Evolutionary conservation across 2,797 vertebrate species (phyloP).

Genomic region (Helicolenus hilgendorfi): DNA sequence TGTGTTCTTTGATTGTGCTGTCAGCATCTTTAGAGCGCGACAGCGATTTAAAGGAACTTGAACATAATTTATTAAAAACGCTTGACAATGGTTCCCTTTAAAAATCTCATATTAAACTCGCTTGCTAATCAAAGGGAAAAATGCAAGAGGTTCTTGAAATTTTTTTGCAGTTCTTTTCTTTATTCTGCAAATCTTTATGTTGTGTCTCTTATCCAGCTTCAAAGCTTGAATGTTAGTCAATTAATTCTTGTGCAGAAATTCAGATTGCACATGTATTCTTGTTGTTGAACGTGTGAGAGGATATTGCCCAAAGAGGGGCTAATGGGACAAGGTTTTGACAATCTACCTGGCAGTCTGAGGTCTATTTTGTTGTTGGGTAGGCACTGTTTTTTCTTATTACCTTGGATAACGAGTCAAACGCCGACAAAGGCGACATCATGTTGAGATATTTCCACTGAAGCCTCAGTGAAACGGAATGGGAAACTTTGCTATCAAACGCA

Average conservation of each 20-base stretch:
- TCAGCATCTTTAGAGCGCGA: slow-evolving; percentile 36
- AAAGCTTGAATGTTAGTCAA: slow-evolving; percentile 29
- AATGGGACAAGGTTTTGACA: slow-evolving; percentile 19
- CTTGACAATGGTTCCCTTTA: slow-evolving; percentile 49
- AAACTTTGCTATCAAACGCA: slow-evolving; percentile 6
- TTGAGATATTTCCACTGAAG: slow-evolving; percentile 23
- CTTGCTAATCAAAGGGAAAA: slow-evolving; percentile 72
- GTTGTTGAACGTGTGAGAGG: background rate
- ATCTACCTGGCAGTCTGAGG: background rate
- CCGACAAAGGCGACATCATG: background rate
- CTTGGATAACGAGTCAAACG: slow-evolving; percentile 17
- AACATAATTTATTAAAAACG: slow-evolving; percentile 69
- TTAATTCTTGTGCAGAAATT: slow-evolving; percentile 31
- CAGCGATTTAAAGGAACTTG: slow-evolving; percentile 47
- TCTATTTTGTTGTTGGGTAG: slow-evolving; percentile 13
- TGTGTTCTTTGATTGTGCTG: slow-evolving; percentile 60
- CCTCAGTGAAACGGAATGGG: slow-evolving; percentile 28
- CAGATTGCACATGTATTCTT: background rate
- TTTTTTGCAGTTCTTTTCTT: background rate
- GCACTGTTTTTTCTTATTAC: slow-evolving; percentile 35
- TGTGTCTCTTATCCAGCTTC: slow-evolving; percentile 10
- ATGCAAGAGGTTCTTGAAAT: slow-evolving; percentile 38
- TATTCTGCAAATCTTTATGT: slow-evolving; percentile 23
- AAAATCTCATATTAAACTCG: slow-evolving; percentile 39
- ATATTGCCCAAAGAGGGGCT: background rate